These are phyloP conservation scores for Dolichotis patagonum DNA, from an alignment of 2,113 vertebrate genomes.

Conservation along the genomic window DNA sequence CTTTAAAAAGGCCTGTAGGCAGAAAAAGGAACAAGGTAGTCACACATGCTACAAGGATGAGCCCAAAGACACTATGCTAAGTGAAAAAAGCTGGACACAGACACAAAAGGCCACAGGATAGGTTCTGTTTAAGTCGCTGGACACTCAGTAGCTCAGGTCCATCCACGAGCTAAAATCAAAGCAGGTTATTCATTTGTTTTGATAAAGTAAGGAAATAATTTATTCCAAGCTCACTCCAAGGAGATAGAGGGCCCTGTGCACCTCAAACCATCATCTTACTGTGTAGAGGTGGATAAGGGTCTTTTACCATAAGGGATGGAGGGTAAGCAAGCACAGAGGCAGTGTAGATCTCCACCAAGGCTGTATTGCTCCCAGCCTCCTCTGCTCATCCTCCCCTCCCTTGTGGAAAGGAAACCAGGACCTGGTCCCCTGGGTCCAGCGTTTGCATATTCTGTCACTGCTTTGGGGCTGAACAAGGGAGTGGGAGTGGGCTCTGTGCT, in stretches of 20 bases:
- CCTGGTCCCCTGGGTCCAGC: background rate
- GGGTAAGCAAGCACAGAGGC: background rate
- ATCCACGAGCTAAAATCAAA: background rate
- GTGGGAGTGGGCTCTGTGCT: background rate
- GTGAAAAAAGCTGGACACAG: background rate
- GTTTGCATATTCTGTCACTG: background rate
- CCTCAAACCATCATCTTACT: background rate
- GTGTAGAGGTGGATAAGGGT: background rate
- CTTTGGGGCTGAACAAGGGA: background rate
- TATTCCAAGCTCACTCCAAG: background rate
- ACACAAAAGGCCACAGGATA: background rate
- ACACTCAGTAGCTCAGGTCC: background rate
- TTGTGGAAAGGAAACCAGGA: background rate
- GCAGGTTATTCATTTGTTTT: background rate
- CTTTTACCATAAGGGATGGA: background rate
- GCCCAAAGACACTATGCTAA: background rate
- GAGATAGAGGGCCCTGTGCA: background rate
- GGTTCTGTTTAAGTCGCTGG: background rate
- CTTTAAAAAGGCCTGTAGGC: conserved; percentile 31
- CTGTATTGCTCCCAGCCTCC: background rate
- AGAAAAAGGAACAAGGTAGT: background rate
- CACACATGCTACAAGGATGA: background rate
- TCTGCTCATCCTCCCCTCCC: background rate
- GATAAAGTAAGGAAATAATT: background rate
- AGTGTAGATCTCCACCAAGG: background rate